Conservation (phyloP, 1,140 invertebrate species). For the Adoxophyes honmai region DNA sequence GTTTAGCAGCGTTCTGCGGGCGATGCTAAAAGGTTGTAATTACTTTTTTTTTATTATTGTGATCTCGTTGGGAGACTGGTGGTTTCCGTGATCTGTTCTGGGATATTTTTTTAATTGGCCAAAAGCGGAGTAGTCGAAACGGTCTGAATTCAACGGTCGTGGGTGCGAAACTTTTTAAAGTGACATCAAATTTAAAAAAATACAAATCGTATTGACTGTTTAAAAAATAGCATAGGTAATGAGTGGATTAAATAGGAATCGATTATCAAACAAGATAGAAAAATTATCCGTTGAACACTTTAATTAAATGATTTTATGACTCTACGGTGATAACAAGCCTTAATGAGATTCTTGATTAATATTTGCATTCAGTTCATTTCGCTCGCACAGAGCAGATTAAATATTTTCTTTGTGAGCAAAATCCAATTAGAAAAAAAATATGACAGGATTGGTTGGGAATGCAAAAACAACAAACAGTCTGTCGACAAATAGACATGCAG, state of each 20-base stretch:
- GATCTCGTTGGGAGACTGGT: conserved; percentile 31
- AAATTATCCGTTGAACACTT: no score
- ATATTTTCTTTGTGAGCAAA: not conserved
- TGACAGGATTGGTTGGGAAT: no score
- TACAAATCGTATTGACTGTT: no score
- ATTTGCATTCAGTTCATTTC: not conserved
- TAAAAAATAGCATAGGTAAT: no score
- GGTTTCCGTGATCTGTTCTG: not conserved
- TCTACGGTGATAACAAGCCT: not conserved
- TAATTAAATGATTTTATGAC: not conserved
- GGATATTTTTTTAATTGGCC: not conserved
- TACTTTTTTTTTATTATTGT: conserved; percentile 46
- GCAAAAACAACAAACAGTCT: no score
- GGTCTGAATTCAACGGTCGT: not conserved
- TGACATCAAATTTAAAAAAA: no score
- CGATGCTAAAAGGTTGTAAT: conserved; percentile 72
- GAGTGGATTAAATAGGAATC: no score
- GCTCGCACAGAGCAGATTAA: not conserved
- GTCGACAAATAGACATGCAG: no score
- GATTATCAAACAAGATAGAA: no score
- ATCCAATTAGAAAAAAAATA: not conserved
- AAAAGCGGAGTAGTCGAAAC: not conserved
- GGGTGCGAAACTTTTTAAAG: no score
- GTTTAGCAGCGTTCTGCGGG: conserved; percentile 69
- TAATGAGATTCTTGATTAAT: conserved; percentile 14